Percentiles rank a stretch among this genome's conserved stretches.
Conservation (phyloP, 2,113 vertebrate species). For the Loxodonta africana region DNA sequence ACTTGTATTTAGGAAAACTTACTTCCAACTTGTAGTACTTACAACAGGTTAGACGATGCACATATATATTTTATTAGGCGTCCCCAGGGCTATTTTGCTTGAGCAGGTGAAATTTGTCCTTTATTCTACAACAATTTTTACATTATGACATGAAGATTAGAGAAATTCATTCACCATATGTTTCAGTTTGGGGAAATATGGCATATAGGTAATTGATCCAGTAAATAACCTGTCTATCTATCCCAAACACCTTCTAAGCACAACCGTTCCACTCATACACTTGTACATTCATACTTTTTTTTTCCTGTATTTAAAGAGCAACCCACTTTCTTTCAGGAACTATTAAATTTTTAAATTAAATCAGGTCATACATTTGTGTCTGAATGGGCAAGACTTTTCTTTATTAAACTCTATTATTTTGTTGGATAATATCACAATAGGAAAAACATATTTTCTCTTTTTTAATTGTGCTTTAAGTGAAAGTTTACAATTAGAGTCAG, state of each 20-base stretch:
- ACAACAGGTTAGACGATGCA: background rate
- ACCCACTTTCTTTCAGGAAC: background rate
- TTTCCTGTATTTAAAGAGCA: background rate
- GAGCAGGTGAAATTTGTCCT: background rate
- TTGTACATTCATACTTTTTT: background rate
- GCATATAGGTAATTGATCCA: background rate
- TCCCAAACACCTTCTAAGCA: background rate
- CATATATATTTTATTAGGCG: background rate
- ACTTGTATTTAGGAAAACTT: background rate
- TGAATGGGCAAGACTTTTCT: background rate
- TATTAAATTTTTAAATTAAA: constrained; percentile 10
- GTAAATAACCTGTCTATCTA: background rate
- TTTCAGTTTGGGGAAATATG: background rate
- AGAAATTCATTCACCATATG: background rate
- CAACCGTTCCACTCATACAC: background rate
- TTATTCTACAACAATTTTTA: background rate
- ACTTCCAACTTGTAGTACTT: background rate
- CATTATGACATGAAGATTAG: background rate
- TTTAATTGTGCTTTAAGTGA: too few relatives aligned
- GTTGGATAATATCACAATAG: background rate
- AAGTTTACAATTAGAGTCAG: too few relatives aligned
- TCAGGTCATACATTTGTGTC: background rate
- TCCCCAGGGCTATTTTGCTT: background rate
- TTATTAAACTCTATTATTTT: background rate
- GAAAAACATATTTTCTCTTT: background rate